Percentiles rank a stretch among this genome's conserved stretches.
phyloP scores from a whole-genome alignment of 2,797 vertebrate genomes.

The Cynopterus sphinx region DNA sequence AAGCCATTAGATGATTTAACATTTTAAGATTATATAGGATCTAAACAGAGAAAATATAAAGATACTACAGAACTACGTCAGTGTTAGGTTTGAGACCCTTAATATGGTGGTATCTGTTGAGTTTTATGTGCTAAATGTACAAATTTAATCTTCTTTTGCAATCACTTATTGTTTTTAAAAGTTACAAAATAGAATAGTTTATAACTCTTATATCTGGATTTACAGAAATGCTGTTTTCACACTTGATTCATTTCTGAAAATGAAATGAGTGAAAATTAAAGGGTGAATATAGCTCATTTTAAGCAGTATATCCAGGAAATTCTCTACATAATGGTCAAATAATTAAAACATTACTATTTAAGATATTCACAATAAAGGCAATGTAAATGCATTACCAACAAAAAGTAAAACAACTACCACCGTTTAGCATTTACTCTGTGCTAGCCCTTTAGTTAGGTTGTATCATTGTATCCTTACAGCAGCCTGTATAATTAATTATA shows the following conservation, averaged over 20 bases:
- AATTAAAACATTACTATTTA: background rate
- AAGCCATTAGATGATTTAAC: background rate
- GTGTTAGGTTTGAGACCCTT: background rate
- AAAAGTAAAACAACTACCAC: background rate
- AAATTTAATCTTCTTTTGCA: background rate
- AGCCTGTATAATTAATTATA: background rate
- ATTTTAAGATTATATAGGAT: background rate
- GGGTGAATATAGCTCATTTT: background rate
- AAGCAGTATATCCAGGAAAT: conserved; percentile 17
- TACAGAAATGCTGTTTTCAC: conserved; percentile 8
- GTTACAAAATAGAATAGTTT: conserved; percentile 21
- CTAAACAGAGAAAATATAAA: background rate
- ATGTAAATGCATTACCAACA: background rate
- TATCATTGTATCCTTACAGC: background rate
- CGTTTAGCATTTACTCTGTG: background rate
- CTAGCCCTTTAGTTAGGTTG: background rate
- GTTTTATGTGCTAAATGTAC: background rate
- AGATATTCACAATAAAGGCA: background rate
- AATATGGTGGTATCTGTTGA: background rate
- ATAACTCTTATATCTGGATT: background rate
- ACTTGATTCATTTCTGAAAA: conserved; percentile 42
- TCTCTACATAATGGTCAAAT: background rate
- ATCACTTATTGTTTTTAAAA: conserved; percentile 28
- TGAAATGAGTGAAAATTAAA: conserved; percentile 10
- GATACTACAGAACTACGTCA: background rate